A percentile compares a stretch with the other conserved stretches of the same genome.
These are phyloP conservation scores for Vulpes lagopus DNA, from an alignment of 2,113 vertebrate species.

Conservation along the genomic window DNA sequence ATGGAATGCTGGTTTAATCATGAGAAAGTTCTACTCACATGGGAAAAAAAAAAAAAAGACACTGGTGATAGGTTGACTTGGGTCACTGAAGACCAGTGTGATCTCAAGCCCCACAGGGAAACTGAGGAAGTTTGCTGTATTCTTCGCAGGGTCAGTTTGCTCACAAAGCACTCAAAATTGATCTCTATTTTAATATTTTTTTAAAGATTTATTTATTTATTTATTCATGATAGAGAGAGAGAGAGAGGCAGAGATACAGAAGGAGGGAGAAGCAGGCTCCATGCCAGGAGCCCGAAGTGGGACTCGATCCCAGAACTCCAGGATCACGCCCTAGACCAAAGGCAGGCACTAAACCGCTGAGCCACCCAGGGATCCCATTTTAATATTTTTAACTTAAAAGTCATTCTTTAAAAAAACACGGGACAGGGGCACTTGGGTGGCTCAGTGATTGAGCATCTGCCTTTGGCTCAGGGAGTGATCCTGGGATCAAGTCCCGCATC, in stretches of 20 bases:
- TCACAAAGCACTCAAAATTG: background rate
- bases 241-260: too few relatives aligned
- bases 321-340: too few relatives aligned
- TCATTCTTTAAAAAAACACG: background rate
- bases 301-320: too few relatives aligned
- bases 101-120: background rate
- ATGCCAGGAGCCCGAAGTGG: too few relatives aligned
- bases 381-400: constrained; percentile 3
- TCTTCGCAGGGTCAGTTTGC: background rate
- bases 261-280: too few relatives aligned
- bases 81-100: background rate
- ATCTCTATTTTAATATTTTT: background rate
- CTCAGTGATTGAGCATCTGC: too few relatives aligned
- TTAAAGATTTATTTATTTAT: background rate
- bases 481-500: too few relatives aligned
- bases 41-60: background rate
- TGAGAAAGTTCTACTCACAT: background rate
- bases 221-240: too few relatives aligned
- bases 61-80: background rate
- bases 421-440: background rate
- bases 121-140: background rate
- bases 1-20: background rate
- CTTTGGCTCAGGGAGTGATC: too few relatives aligned
- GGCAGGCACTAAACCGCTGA: too few relatives aligned
- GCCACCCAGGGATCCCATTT: background rate